Conservation (phyloP, 2,113 vertebrate species). For the Charina bottae region DNA sequence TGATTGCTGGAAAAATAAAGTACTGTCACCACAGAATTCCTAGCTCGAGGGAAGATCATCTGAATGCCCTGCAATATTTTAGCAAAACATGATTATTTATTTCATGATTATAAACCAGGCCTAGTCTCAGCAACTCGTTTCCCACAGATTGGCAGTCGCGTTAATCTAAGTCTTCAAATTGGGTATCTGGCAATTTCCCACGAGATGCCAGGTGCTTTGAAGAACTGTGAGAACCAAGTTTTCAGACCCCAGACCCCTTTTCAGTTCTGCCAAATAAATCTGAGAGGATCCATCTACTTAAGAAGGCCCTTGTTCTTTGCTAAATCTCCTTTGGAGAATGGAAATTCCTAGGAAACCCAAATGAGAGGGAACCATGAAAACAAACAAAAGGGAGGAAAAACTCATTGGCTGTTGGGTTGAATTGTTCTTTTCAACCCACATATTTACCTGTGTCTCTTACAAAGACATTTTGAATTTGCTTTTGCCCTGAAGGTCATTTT, state of each 20-base stretch:
- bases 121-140: not conserved
- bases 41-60: no score
- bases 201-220: not conserved
- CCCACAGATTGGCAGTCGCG: not conserved
- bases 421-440: not conserved
- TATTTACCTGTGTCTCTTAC: not conserved
- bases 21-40: not conserved
- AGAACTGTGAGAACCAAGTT: not conserved
- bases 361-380: not conserved
- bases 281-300: not conserved
- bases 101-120: not conserved
- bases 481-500: not conserved
- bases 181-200: not conserved
- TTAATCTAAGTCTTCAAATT: not conserved
- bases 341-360: not conserved
- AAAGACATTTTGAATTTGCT: not conserved
- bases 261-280: not conserved
- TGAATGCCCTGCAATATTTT: not conserved
- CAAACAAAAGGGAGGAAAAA: not conserved
- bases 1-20: not conserved
- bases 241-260: not conserved
- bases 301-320: not conserved
- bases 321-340: not conserved
- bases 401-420: not conserved
- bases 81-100: not conserved